phyloP scores from a whole-genome alignment of 1,140 invertebrate species.

The Ceratosolen fusciceps region DNA sequence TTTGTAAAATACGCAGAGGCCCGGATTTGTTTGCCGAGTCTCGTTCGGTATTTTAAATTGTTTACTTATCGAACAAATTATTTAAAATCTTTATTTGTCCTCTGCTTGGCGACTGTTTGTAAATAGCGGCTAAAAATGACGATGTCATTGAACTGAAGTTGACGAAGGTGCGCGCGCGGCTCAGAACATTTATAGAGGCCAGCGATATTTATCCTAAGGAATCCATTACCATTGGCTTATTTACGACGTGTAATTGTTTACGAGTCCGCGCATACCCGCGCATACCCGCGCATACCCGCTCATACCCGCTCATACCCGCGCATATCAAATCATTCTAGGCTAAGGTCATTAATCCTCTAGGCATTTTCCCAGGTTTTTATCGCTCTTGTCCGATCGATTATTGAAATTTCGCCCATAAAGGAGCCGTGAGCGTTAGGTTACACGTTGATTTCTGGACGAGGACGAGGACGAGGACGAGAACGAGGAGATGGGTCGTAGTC shows the following conservation, averaged over 20 bases:
- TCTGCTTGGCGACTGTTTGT: neutral
- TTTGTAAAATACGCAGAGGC: constrained; percentile 18
- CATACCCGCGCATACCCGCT: neutral
- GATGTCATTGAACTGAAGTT: neutral
- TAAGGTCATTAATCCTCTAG: neutral
- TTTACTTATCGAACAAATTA: neutral
- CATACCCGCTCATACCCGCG: no score
- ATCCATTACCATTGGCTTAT: neutral
- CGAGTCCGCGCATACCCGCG: neutral
- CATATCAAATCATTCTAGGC: neutral
- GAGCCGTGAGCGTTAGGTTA: no score
- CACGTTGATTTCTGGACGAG: no score
- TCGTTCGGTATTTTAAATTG: neutral
- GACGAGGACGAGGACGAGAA: no score
- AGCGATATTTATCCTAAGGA: neutral
- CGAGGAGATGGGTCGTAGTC: no score
- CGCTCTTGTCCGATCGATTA: no score
- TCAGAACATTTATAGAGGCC: neutral
- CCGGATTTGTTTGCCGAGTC: neutral
- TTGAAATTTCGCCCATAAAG: no score
- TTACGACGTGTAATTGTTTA: neutral
- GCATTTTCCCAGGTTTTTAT: neutral
- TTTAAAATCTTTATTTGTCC: neutral
- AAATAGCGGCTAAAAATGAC: neutral
- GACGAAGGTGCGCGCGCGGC: neutral